Percentiles rank a stretch among this genome's conserved stretches.
Evolutionary conservation across 2,113 vertebrate species (phyloP).

Genomic region (Scopus umbretta): DNA sequence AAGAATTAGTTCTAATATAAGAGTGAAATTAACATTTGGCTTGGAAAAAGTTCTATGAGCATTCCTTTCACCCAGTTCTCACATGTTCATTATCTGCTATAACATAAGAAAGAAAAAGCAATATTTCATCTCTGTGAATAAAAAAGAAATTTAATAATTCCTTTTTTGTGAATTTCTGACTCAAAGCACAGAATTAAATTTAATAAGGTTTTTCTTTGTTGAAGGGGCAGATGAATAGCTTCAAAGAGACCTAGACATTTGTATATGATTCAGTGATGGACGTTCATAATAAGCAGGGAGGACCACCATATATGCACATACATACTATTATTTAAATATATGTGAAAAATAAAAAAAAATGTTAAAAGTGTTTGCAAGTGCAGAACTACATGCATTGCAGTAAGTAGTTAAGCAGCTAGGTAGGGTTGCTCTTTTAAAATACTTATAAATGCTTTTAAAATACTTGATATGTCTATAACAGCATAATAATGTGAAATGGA

Average conservation of each 20-base stretch:
- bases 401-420: neutral
- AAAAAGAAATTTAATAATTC: neutral
- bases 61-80: neutral
- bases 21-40: neutral
- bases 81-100: accelerated
- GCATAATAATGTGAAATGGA: neutral
- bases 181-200: neutral
- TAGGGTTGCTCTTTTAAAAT: neutral
- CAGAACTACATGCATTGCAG: neutral
- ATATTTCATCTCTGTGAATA: neutral
- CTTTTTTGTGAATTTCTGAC: neutral
- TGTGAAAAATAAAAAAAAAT: neutral
- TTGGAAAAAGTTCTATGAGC: neutral
- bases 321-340: neutral
- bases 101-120: neutral
- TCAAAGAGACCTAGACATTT: neutral
- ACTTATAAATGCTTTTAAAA: neutral
- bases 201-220: neutral
- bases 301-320: neutral
- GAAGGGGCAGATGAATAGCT: neutral
- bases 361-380: neutral
- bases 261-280: neutral
- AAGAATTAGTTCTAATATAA: neutral
- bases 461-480: neutral
- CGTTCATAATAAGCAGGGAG: neutral